A percentile compares a stretch with the other conserved stretches of the same genome.
These are phyloP conservation scores for Amiota communis DNA, from an alignment of 2,888 invertebrate species.

Conservation along the genomic window DNA sequence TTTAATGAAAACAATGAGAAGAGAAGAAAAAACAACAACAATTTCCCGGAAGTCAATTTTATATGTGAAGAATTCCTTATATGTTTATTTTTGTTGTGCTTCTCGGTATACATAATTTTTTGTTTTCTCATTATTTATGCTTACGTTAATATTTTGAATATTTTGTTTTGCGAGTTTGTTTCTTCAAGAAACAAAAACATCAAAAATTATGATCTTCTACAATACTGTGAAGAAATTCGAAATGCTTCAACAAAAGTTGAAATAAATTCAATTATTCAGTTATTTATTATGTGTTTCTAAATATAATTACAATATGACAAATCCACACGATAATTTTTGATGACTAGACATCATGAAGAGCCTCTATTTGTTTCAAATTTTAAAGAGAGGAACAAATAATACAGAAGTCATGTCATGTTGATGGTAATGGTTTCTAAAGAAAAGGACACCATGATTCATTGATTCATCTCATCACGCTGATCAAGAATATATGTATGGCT, in stretches of 20 bases:
- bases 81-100: conserved; percentile 23
- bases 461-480: no score
- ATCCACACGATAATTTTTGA: no score
- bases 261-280: no score
- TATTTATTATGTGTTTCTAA: no score
- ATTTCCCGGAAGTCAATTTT: conserved; percentile 24
- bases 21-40: conserved; percentile 4
- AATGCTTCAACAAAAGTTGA: not conserved
- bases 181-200: conserved; percentile 19
- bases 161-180: not conserved
- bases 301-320: no score
- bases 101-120: no score
- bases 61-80: not conserved
- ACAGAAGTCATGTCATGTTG: not conserved
- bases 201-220: not conserved
- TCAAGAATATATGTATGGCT: no score
- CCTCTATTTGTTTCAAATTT: no score
- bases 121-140: conserved; percentile 24
- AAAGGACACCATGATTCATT: no score
- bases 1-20: conserved; percentile 6
- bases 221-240: not conserved
- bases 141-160: conserved; percentile 13
- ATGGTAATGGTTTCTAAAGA: no score
- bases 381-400: not conserved
- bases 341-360: no score